Percentiles rank a stretch among this genome's conserved stretches.
These are phyloP conservation scores for Stichodactyla helianthus DNA, from an alignment of 64 coral and sea anemone species.

Conservation along the genomic window DNA sequence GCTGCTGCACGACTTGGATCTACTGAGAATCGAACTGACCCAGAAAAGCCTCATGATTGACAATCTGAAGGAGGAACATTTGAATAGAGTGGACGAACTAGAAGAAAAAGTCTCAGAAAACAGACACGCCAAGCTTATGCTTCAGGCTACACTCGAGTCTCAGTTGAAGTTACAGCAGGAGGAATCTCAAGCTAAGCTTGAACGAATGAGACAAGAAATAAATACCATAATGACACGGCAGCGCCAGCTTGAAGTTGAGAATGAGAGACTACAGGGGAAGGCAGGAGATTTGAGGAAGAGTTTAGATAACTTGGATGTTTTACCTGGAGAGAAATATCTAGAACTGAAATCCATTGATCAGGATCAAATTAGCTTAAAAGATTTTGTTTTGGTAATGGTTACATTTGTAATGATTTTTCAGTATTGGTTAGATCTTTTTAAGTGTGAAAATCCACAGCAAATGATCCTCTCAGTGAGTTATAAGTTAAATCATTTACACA, in stretches of 20 bases:
- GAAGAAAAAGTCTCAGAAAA: slow-evolving; percentile 82
- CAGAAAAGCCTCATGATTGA: slow-evolving; percentile 92
- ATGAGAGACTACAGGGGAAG: slow-evolving; percentile 78
- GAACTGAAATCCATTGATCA: slow-evolving; percentile 79
- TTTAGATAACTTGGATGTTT: slow-evolving; percentile 43
- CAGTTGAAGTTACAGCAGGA: slow-evolving; percentile 87
- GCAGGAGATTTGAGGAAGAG: slow-evolving; percentile 62
- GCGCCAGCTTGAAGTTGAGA: slow-evolving; percentile 79
- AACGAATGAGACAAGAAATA: slow-evolving; percentile 80
- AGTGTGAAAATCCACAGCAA: too few species aligned
- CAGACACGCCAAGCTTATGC: slow-evolving; percentile 81
- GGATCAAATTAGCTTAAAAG: slow-evolving; percentile 62
- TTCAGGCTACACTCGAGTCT: slow-evolving; percentile 88
- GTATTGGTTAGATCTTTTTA: neutral
- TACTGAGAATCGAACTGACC: slow-evolving; percentile 87
- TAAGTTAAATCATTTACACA: too few species aligned
- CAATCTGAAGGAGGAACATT: slow-evolving; percentile 85
- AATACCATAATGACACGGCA: slow-evolving; percentile 71
- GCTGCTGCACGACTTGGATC: slow-evolving; percentile 83
- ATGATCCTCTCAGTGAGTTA: neutral
- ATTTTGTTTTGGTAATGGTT: slow-evolving; percentile 80
- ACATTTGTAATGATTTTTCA: neutral
- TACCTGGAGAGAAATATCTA: slow-evolving; percentile 84
- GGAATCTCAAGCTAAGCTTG: slow-evolving; percentile 68
- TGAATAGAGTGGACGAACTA: slow-evolving; percentile 84